Evolutionary conservation across 2,888 invertebrate species (phyloP).

Genomic region (Ecliptopera silaceata): DNA sequence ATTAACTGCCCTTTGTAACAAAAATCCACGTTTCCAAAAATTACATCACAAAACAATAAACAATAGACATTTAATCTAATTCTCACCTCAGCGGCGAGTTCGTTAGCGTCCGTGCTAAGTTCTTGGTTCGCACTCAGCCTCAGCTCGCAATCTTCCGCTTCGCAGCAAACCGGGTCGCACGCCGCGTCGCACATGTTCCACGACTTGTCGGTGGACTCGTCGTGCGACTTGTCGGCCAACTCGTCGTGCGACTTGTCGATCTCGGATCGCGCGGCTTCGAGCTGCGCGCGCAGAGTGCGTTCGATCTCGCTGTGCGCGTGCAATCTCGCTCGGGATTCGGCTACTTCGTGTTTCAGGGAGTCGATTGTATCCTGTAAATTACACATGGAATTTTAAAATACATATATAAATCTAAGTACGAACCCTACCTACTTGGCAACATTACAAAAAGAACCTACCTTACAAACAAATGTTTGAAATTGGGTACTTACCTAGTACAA

Average conservation of each 20-base stretch:
- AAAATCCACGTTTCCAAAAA: background rate
- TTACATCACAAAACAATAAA: conserved; percentile 19
- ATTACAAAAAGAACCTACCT: too few relatives aligned
- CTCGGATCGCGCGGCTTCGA: conserved; percentile 72
- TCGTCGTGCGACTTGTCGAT: conserved; percentile 40
- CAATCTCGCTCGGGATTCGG: conserved; percentile 70
- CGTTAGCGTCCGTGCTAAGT: conserved; percentile 73
- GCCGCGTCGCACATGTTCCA: conserved; percentile 70
- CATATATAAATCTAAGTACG: too few relatives aligned
- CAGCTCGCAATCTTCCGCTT: conserved; percentile 64
- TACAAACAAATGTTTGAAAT: too few relatives aligned
- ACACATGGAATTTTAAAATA: background rate
- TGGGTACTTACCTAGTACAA: too few relatives aligned
- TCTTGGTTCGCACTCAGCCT: conserved; percentile 68
- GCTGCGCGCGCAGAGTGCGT: conserved; percentile 72
- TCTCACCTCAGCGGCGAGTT: conserved; percentile 74
- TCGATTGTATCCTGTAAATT: conserved; percentile 73
- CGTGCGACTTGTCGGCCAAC: conserved; percentile 33
- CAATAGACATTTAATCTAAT: conserved; percentile 24
- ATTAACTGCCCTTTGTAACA: background rate
- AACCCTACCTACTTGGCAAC: too few relatives aligned
- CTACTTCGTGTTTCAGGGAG: conserved; percentile 74
- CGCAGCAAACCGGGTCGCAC: conserved; percentile 73
- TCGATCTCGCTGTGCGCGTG: conserved; percentile 77
- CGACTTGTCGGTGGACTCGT: conserved; percentile 50